Evolutionary conservation across 2,888 invertebrate genomes (phyloP), one percentile per base, ranked within the genome.

Genomic region (Drosophila stalkeri): DNA sequence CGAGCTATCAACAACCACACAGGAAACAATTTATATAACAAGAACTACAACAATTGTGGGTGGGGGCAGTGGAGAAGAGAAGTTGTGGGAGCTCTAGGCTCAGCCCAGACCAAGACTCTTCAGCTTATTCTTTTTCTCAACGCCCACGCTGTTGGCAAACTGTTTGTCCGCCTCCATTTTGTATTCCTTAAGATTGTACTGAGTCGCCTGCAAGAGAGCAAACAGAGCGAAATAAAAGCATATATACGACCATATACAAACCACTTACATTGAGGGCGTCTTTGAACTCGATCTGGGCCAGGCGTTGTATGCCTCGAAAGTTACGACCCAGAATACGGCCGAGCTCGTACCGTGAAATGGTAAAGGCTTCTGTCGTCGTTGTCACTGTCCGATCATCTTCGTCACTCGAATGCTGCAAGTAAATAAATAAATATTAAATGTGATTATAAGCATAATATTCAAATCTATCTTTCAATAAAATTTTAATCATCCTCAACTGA

Each of bases 301-400:
- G 61, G 63, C 92, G 92, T 57, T 93, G 86, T 0, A 93, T 75
- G 4, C 93, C 93, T 9, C 93, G 89, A 54, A 90, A 92, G 77
- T 93, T 93, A 8, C 93, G 89, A 5, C 92, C 92, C 37, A 92
- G 69, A 59, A 93, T 92, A 12, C 89, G 86, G 3, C 93, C 93
- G 61, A 93, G 72, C 64, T 93, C 93, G 72, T 91, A 92, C 12
- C 93, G 90, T 3, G 93, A 90, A 46, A 93, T 91, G 31, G 89
- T 77, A 80, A 90, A 93, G 12, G 75, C 73, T 66, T 93, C 93
- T 0, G 93, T 93, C 3, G 93, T 93, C 5, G 91, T 81, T 31
- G 85, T 81, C 35, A 85, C 85, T 8, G 86, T 46, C 47, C 78
- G 82, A 59, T 78, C 81, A 44, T 88, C 78, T 18, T 77, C 79